Evolutionary conservation across 2,113 vertebrate genomes (phyloP), one percentile per base, ranked within the genome.

Genomic region (Leucosticte australis): DNA sequence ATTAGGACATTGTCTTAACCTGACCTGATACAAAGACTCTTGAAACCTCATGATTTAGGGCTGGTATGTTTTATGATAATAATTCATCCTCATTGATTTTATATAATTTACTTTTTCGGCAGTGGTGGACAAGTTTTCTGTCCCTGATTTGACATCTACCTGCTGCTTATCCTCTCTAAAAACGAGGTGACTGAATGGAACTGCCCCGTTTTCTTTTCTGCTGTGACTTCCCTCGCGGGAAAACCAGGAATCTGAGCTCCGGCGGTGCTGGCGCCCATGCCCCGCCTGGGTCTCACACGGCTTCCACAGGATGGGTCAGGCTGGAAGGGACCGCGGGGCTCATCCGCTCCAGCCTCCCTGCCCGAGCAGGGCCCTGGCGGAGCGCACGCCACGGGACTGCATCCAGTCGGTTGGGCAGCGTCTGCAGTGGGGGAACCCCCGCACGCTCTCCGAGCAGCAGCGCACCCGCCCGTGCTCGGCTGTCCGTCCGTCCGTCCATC

Each of bases 381-480:
- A 26, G 52, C 52, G 6, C 30, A 21, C 1, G 39, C 27, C 57
- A 53, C 55, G 4, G 26, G 47, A 6, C 0, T 7, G n/a, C 33
- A 14, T 1, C 7, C 49, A 4, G 16, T 1, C 33, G 6, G 21
- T 5, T 22, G 6, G 11, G 21, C 3, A 9, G 20, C 1, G 5
- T 9, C 24, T 7, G 4, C 52, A 11, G 13, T 1, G 42, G 13
- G 35, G 24, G 18, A 71, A 11, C 4, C 28, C 7, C 4, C 41
- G 2, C 39, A 4, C 0, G 1, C 26, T 10, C 37, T 30, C 10
- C 0, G 27, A 12, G 20, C 26, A 5, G 2, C 33, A 9, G 20
- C 1, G 2, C 2, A 1, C 13, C 37, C 7, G 19, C 37, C 30
- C 30, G 0, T 0, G 8, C 37, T 5, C 21, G 13, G 55, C 31